Conservation (phyloP, 2,797 vertebrate genomes). For the Tauraco hartlaubi region DNA sequence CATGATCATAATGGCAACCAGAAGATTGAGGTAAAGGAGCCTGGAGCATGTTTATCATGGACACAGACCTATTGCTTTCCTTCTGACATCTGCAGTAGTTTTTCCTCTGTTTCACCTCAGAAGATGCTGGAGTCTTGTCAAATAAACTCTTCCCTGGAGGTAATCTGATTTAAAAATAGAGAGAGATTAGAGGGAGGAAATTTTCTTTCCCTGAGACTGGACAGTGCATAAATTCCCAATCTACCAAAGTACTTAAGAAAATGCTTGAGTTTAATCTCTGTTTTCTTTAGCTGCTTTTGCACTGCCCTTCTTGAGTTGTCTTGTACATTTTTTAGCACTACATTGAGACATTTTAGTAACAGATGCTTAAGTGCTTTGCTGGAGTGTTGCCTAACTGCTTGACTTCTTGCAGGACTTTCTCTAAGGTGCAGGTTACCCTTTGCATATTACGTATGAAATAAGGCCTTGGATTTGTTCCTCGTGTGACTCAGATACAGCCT, state of each 20-base stretch:
- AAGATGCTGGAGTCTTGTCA: slow-evolving; percentile 73
- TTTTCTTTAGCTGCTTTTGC: background rate
- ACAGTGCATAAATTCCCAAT: background rate
- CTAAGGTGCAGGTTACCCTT: background rate
- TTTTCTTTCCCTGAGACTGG: background rate
- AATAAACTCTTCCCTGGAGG: slow-evolving; percentile 84
- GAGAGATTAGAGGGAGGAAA: background rate
- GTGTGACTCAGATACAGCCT: background rate
- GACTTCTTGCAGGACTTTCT: background rate
- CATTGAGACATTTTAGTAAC: background rate
- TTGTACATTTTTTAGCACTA: background rate
- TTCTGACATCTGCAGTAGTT: slow-evolving; percentile 82
- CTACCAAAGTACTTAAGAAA: background rate
- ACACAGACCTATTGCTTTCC: slow-evolving; percentile 24
- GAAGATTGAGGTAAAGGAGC: slow-evolving; percentile 27
- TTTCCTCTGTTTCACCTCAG: slow-evolving; percentile 43
- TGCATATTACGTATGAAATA: background rate
- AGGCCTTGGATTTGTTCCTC: background rate
- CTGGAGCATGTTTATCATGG: background rate
- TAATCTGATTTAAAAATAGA: slow-evolving; percentile 78
- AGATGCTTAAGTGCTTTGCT: slow-evolving; percentile 39
- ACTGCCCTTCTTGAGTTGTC: background rate
- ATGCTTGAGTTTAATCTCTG: background rate
- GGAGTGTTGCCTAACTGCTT: background rate
- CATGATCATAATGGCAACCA: slow-evolving; percentile 74